These are phyloP conservation scores for Seira sanloemensis DNA, from an alignment of 2,888 invertebrate species.

Conservation along the genomic window DNA sequence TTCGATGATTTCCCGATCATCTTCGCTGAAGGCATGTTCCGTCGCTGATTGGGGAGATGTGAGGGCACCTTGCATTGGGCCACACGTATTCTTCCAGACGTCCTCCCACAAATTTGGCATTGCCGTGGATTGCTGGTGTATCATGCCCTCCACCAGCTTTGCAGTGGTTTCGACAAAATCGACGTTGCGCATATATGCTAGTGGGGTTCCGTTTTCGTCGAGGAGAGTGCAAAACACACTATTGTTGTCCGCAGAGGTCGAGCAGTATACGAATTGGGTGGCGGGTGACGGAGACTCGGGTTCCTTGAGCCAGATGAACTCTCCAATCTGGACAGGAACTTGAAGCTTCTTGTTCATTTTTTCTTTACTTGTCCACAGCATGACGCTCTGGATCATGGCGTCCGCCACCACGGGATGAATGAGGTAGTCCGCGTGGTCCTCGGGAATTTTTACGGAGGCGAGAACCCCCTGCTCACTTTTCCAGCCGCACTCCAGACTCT, in stretches of 20 bases:
- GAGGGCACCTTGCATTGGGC: not conserved
- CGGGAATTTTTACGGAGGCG: slow-evolving; percentile 12
- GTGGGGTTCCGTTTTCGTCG: not conserved
- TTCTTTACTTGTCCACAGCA: slow-evolving; percentile 10
- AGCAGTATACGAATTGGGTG: not conserved
- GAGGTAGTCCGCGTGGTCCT: slow-evolving; percentile 8
- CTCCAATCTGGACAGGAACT: slow-evolving; percentile 25
- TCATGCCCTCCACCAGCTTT: slow-evolving; percentile 12
- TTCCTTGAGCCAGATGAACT: slow-evolving; percentile 26
- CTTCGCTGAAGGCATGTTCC: not conserved
- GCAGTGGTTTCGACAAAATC: slow-evolving; percentile 40
- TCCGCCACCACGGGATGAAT: slow-evolving; percentile 57
- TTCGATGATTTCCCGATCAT: not conserved
- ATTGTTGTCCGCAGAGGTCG: not conserved
- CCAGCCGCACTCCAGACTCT: slow-evolving; percentile 32
- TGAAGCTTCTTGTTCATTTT: not conserved
- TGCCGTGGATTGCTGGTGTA: not conserved
- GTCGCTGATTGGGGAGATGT: not conserved
- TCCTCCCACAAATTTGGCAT: slow-evolving; percentile 50
- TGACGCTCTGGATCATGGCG: slow-evolving; percentile 30
- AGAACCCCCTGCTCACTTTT: not conserved
- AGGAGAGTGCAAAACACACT: not conserved
- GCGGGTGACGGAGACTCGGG: not conserved
- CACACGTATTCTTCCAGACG: not conserved
- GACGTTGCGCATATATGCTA: not conserved